Evolutionary conservation across 2,113 vertebrate genomes (phyloP).

Genomic region (Anseranas semipalmata): DNA sequence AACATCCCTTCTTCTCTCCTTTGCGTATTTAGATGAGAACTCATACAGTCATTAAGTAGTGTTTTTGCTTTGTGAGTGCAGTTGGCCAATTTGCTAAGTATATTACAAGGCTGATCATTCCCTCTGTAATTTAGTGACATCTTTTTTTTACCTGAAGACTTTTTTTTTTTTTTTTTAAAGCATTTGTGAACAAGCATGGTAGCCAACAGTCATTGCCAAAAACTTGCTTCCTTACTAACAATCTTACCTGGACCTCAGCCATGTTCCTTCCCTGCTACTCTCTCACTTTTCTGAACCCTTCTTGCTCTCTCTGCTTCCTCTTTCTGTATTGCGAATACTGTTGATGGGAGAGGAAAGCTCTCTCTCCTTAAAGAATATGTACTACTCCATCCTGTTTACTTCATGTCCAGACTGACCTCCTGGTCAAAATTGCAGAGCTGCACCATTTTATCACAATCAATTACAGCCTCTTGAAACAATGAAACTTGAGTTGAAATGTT

Average conservation of each 20-base stretch:
- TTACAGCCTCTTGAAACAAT: constrained; percentile 20
- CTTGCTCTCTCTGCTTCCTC: background rate
- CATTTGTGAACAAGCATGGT: background rate
- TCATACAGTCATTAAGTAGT: background rate
- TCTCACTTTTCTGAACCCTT: background rate
- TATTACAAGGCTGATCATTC: background rate
- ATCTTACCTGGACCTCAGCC: background rate
- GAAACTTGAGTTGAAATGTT: background rate
- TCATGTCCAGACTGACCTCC: background rate
- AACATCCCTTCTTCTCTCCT: background rate
- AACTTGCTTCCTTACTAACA: background rate
- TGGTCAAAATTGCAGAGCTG: background rate
- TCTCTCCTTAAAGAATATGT: background rate
- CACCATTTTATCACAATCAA: constrained; percentile 15
- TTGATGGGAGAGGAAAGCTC: background rate
- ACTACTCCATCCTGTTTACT: constrained; percentile 30
- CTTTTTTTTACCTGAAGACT: background rate
- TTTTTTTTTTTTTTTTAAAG: background rate
- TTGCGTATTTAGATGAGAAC: background rate
- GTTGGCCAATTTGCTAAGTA: background rate
- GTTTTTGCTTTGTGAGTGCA: background rate
- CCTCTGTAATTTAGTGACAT: background rate
- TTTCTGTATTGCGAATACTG: background rate
- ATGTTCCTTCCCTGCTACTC: background rate
- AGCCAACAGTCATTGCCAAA: constrained; percentile 4